phyloP scores from a whole-genome alignment of 2,113 vertebrate species.

The Zosterops pallidus region DNA sequence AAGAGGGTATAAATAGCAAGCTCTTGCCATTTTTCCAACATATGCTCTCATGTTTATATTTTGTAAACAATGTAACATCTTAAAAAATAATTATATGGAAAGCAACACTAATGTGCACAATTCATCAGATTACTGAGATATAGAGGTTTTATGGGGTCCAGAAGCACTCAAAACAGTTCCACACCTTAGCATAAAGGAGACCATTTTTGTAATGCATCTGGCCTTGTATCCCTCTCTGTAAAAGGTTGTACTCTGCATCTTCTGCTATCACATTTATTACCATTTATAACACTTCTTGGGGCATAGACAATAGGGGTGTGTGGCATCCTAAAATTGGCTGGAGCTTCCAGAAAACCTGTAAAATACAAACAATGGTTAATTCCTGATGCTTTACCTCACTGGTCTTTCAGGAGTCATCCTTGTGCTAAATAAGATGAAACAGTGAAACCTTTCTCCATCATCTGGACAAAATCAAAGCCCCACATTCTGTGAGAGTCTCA shows the following conservation, averaged over 20 bases:
- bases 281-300: background rate
- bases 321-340: background rate
- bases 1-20: background rate
- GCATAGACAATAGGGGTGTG: background rate
- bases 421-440: background rate
- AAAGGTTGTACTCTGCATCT: background rate
- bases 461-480: background rate
- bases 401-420: background rate
- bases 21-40: background rate
- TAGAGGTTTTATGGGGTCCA: background rate
- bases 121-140: background rate
- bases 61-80: background rate
- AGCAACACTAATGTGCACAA: background rate
- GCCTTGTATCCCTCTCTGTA: background rate
- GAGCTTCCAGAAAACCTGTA: background rate
- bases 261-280: background rate
- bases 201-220: background rate
- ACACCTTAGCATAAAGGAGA: background rate
- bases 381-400: background rate
- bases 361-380: background rate
- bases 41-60: rapidly evolving
- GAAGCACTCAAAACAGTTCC: background rate
- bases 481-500: background rate
- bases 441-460: background rate
- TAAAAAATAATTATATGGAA: background rate